A percentile compares a stretch with the other conserved stretches of the same genome.
Evolutionary conservation across 1,140 invertebrate species (phyloP).

Genomic region (Pollicipes pollicipes): DNA sequence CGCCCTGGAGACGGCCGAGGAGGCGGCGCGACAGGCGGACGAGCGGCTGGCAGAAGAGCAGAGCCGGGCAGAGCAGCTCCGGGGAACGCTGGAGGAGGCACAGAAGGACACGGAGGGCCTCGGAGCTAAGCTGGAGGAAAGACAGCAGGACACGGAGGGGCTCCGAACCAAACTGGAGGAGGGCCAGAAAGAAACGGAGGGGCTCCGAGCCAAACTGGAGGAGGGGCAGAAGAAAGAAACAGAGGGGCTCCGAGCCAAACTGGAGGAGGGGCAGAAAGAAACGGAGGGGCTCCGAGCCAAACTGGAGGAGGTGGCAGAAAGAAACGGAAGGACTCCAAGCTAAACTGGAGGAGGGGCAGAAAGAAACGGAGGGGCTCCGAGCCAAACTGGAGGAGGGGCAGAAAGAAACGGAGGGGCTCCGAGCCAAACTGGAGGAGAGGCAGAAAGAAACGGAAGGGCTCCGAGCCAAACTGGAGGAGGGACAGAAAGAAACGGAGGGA

Average conservation of each 20-base stretch:
- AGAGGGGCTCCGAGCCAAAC: background rate
- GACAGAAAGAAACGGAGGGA: background rate
- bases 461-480: background rate
- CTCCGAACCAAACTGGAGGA: background rate
- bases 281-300: background rate
- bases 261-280: background rate
- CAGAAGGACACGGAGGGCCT: no score
- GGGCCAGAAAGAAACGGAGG: background rate
- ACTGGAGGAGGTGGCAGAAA: background rate
- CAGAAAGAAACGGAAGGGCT: background rate
- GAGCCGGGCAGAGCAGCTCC: no score
- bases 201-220: background rate
- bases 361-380: background rate
- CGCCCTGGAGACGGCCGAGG: no score
- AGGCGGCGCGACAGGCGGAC: no score
- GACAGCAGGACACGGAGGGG: background rate
- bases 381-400: background rate
- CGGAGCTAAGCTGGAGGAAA: no score
- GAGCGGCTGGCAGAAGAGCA: no score
- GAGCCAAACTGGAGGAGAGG: background rate
- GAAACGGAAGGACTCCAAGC: background rate
- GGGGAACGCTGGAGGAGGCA: no score
- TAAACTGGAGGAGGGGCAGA: background rate
- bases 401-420: background rate
- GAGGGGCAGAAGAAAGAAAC: background rate